Percentiles rank a stretch among this genome's conserved stretches.
phyloP scores from a whole-genome alignment of 2,888 invertebrate genomes.

The Sesamia inferens region DNA sequence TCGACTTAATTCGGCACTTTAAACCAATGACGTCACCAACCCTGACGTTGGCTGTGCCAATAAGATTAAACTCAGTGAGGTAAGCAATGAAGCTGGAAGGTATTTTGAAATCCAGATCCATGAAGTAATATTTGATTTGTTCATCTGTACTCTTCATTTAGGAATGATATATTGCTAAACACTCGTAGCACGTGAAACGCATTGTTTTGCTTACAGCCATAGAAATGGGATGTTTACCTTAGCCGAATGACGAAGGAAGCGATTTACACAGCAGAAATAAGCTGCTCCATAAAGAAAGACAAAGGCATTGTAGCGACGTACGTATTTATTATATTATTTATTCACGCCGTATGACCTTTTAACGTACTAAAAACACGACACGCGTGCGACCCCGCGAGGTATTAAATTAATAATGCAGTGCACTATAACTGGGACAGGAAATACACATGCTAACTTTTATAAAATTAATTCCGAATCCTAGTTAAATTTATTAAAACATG shows the following conservation, averaged over 20 bases:
- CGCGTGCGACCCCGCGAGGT: slow-evolving; percentile 4
- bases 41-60: slow-evolving; percentile 28
- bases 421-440: slow-evolving; percentile 24
- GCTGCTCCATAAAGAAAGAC: neutral
- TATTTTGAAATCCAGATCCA: slow-evolving; percentile 42
- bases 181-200: slow-evolving; percentile 8
- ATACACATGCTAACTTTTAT: slow-evolving; percentile 6
- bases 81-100: slow-evolving; percentile 37
- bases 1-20: slow-evolving; percentile 24
- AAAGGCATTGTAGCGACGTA: neutral
- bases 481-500: slow-evolving; percentile 26
- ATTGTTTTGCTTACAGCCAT: slow-evolving; percentile 19
- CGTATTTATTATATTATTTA: slow-evolving; percentile 5
- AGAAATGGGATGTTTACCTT: slow-evolving; percentile 26
- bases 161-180: slow-evolving; percentile 31
- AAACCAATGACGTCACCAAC: slow-evolving; percentile 29
- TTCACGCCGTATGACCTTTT: slow-evolving; percentile 16
- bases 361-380: slow-evolving; percentile 10
- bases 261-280: slow-evolving; percentile 2
- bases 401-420: slow-evolving; percentile 37
- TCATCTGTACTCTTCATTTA: slow-evolving; percentile 32
- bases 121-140: slow-evolving; percentile 51
- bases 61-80: slow-evolving; percentile 38
- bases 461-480: slow-evolving; percentile 2
- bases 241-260: slow-evolving; percentile 6